Evolutionary conservation across 2,888 invertebrate species (phyloP).

Genomic region (Homarus gammarus): DNA sequence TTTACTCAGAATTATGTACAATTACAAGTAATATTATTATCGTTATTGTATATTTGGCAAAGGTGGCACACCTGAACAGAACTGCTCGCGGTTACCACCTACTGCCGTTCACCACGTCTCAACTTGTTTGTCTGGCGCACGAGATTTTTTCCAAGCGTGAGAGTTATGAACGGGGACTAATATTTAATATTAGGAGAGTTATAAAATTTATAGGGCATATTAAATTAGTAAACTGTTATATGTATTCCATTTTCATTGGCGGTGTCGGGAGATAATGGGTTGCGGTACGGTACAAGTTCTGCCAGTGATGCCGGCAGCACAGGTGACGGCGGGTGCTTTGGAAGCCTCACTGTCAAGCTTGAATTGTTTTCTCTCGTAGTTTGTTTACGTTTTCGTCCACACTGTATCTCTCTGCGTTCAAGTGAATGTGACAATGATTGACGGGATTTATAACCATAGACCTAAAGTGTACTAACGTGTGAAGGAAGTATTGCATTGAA

Average conservation of each 20-base stretch:
- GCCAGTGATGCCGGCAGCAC: neutral
- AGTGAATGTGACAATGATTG: neutral
- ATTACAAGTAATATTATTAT: no score
- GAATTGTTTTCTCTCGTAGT: neutral
- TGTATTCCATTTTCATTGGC: no score
- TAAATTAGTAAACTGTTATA: no score
- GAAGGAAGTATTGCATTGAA: no score
- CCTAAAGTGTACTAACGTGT: no score
- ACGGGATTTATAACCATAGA: no score
- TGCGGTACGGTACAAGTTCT: neutral
- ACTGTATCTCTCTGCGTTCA: neutral
- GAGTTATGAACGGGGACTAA: neutral
- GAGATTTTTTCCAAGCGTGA: neutral
- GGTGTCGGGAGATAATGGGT: neutral
- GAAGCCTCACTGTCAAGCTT: constrained; percentile 13
- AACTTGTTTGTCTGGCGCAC: neutral
- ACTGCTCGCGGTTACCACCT: constrained; percentile 13
- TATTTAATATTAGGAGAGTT: neutral
- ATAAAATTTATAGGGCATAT: neutral
- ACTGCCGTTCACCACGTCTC: neutral
- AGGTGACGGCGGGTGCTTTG: constrained; percentile 15
- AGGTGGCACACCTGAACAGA: neutral
- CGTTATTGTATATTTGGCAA: no score
- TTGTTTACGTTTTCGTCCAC: neutral
- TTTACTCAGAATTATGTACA: no score